Evolutionary conservation across 2,888 invertebrate species (phyloP).

Genomic region (Bembecia ichneumoniformis): DNA sequence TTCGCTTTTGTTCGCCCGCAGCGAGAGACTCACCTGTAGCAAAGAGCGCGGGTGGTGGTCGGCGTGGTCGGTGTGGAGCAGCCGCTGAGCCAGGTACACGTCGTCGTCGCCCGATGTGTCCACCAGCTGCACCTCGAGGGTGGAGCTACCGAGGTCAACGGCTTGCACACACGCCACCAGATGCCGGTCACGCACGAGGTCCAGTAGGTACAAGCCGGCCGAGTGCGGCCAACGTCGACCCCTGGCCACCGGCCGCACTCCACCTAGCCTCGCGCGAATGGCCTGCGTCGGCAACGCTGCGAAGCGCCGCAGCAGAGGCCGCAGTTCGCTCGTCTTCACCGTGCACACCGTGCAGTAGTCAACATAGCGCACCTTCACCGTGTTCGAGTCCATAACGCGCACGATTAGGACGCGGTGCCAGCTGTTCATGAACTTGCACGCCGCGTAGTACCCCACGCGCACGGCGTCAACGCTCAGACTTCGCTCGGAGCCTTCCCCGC

Average conservation of each 20-base stretch:
- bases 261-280: slow-evolving; percentile 60
- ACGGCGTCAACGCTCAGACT: slow-evolving; percentile 40
- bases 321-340: slow-evolving; percentile 26
- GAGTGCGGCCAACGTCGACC: slow-evolving; percentile 59
- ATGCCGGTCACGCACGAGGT: slow-evolving; percentile 32
- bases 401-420: slow-evolving; percentile 69
- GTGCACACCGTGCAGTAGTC: slow-evolving; percentile 72
- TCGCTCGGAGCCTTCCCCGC: slow-evolving; percentile 31
- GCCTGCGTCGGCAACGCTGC: slow-evolving; percentile 62
- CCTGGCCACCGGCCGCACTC: slow-evolving; percentile 44
- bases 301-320: slow-evolving; percentile 49
- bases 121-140: slow-evolving; percentile 56
- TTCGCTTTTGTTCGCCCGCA: too few relatives aligned
- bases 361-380: slow-evolving; percentile 68
- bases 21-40: slow-evolving; percentile 34
- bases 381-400: slow-evolving; percentile 40
- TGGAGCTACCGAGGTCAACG: slow-evolving; percentile 15
- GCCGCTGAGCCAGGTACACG: slow-evolving; percentile 56
- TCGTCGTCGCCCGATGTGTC: slow-evolving; percentile 63
- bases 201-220: slow-evolving; percentile 46
- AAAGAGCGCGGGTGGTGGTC: slow-evolving; percentile 33
- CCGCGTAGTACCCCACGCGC: slow-evolving; percentile 62
- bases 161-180: slow-evolving; percentile 49
- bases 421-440: slow-evolving; percentile 49
- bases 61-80: slow-evolving; percentile 65